phyloP scores from a whole-genome alignment of 2,113 vertebrate species.

The Dunckerocampus dactyliophorus region DNA sequence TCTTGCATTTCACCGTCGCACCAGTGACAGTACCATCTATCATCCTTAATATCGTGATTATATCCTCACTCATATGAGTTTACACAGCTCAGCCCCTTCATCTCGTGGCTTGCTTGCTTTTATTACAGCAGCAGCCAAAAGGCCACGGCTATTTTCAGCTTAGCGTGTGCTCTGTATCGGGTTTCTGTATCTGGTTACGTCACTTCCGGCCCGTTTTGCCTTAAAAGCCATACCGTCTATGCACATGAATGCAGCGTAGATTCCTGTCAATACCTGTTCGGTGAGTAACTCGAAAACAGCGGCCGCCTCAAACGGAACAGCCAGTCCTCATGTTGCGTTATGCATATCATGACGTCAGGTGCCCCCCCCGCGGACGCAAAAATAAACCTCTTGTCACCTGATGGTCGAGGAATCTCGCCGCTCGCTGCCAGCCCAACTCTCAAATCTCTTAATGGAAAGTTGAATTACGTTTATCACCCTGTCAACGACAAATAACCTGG shows the following conservation, averaged over 20 bases:
- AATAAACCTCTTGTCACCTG: slow-evolving; percentile 31
- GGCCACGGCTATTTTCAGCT: slow-evolving; percentile 62
- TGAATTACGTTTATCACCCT: slow-evolving; percentile 35
- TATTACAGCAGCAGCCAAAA: slow-evolving; percentile 52
- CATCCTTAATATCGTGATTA: neutral
- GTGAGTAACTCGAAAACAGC: neutral
- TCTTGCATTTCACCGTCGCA: too few relatives aligned
- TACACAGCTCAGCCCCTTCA: neutral
- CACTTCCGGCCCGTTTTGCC: neutral
- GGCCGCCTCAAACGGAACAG: neutral
- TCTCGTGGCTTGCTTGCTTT: slow-evolving; percentile 18
- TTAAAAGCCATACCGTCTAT: neutral
- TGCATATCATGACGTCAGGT: slow-evolving; percentile 10
- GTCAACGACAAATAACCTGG: slow-evolving; percentile 28
- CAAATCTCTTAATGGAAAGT: slow-evolving; percentile 53
- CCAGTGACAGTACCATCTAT: neutral
- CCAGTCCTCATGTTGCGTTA: neutral
- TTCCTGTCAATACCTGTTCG: too few relatives aligned
- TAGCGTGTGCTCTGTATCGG: neutral
- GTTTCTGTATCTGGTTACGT: neutral
- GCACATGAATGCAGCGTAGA: too few relatives aligned
- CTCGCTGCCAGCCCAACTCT: slow-evolving; percentile 20
- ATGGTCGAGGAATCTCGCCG: slow-evolving; percentile 19
- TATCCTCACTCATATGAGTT: neutral
- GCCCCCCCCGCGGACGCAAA: neutral